A percentile compares a stretch with the other conserved stretches of the same genome.
These are phyloP conservation scores for Ormia ochracea DNA, from an alignment of 2,888 invertebrate genomes.

Conservation along the genomic window DNA sequence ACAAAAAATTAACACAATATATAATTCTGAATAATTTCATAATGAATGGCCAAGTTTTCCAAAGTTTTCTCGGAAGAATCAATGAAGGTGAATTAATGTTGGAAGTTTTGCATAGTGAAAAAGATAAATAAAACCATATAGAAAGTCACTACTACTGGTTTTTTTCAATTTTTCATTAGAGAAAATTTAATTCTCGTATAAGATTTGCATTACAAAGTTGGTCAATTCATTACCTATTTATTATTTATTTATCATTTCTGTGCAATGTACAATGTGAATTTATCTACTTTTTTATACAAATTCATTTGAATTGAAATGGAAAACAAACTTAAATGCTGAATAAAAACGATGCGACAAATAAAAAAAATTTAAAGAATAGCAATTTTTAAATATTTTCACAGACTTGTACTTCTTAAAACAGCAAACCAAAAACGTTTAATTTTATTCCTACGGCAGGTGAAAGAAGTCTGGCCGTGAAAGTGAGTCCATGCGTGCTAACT, in stretches of 20 bases:
- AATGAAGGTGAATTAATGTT: too few species aligned
- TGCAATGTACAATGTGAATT: neutral
- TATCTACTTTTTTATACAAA: neutral
- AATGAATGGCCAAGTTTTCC: too few species aligned
- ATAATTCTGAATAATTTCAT: too few species aligned
- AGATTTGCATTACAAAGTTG: too few species aligned
- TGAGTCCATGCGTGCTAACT: neutral
- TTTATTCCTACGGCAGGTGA: neutral
- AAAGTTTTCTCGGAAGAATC: too few species aligned
- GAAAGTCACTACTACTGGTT: too few species aligned
- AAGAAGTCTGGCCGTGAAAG: neutral
- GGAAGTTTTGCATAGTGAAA: too few species aligned
- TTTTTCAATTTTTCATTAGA: too few species aligned
- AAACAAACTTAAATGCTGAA: conserved; percentile 16
- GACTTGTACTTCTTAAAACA: neutral
- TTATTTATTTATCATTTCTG: neutral
- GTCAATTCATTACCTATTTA: too few species aligned
- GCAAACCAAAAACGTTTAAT: neutral
- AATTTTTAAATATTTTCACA: conserved; percentile 3
- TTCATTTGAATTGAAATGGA: conserved; percentile 14
- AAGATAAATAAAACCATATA: too few species aligned
- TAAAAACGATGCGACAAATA: conserved; percentile 7
- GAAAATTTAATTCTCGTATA: too few species aligned
- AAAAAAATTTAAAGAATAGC: neutral
- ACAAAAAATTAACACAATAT: too few species aligned